phyloP scores from a whole-genome alignment of 1,140 invertebrate species.

The Propsilocerus akamusi region DNA sequence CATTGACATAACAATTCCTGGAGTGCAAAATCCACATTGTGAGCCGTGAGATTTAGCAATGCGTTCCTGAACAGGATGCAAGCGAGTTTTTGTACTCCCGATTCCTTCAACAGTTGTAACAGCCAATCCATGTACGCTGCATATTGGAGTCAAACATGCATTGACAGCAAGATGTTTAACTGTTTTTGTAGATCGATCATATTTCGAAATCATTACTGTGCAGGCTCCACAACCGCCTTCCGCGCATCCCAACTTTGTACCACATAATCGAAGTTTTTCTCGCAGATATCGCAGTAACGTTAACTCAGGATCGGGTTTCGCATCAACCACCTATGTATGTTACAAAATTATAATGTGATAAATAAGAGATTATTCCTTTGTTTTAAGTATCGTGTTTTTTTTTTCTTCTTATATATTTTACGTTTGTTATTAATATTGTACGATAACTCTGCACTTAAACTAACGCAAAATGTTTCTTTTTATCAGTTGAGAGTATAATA shows the following conservation, averaged over 20 bases:
- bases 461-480: too few species aligned
- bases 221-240: conserved; percentile 91
- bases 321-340: conserved; percentile 44
- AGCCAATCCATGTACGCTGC: conserved; percentile 62
- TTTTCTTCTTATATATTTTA: background rate
- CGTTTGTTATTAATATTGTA: too few species aligned
- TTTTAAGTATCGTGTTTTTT: background rate
- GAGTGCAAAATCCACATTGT: conserved; percentile 83
- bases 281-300: conserved; percentile 71
- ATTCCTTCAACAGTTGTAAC: conserved; percentile 84
- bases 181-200: conserved; percentile 35
- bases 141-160: conserved; percentile 70
- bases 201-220: conserved; percentile 79
- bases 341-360: conserved; percentile 1
- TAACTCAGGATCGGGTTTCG: conserved; percentile 61
- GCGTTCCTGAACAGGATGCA: conserved; percentile 73
- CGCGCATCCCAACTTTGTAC: conserved; percentile 80
- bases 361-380: background rate
- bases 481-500: too few species aligned
- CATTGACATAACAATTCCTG: conserved; percentile 91
- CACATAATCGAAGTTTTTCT: conserved; percentile 57
- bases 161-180: conserved; percentile 81
- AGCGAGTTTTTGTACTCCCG: conserved; percentile 42
- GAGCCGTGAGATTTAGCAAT: conserved; percentile 75
- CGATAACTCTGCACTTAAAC: too few species aligned